phyloP scores from a whole-genome alignment of 2,888 invertebrate genomes.

The Petrophora chlorosata region DNA sequence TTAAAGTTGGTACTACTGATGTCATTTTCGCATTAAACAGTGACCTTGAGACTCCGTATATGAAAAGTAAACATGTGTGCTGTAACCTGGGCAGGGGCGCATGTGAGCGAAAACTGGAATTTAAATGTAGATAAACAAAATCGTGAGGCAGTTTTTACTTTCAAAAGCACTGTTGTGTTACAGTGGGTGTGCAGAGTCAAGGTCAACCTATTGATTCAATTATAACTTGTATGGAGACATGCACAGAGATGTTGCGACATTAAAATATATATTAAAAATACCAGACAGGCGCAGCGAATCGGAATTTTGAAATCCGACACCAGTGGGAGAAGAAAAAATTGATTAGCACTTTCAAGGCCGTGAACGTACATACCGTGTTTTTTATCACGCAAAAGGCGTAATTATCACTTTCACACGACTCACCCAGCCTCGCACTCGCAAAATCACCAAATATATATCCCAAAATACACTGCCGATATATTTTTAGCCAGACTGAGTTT shows the following conservation, averaged over 20 bases:
- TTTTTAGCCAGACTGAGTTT: slow-evolving; percentile 70
- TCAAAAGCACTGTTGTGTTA: slow-evolving; percentile 15
- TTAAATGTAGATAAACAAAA: slow-evolving; percentile 13
- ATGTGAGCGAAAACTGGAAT: slow-evolving; percentile 2
- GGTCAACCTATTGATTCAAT: slow-evolving; percentile 23
- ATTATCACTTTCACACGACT: slow-evolving; percentile 72
- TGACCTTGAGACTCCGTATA: slow-evolving; percentile 26
- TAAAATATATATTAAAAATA: background rate
- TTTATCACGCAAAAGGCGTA: slow-evolving; percentile 49
- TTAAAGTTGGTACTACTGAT: slow-evolving; percentile 19
- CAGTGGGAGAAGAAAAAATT: slow-evolving; percentile 27
- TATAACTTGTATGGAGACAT: slow-evolving; percentile 6
- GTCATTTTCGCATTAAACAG: slow-evolving; percentile 1
- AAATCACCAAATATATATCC: slow-evolving; percentile 75
- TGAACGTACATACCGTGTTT: slow-evolving; percentile 41
- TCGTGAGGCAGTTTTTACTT: slow-evolving; percentile 14
- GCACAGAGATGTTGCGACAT: background rate
- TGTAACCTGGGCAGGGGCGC: background rate
- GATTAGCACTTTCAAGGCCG: slow-evolving; percentile 58
- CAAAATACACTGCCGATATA: slow-evolving; percentile 72
- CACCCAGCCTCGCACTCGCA: slow-evolving; percentile 65
- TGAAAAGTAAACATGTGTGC: slow-evolving; percentile 21
- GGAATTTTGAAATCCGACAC: slow-evolving; percentile 34
- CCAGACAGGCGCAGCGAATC: slow-evolving; percentile 5
- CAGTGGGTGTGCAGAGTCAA: slow-evolving; percentile 14